Conservation (phyloP, 2,888 invertebrate genomes). For the Leptinotarsa haldemani region DNA sequence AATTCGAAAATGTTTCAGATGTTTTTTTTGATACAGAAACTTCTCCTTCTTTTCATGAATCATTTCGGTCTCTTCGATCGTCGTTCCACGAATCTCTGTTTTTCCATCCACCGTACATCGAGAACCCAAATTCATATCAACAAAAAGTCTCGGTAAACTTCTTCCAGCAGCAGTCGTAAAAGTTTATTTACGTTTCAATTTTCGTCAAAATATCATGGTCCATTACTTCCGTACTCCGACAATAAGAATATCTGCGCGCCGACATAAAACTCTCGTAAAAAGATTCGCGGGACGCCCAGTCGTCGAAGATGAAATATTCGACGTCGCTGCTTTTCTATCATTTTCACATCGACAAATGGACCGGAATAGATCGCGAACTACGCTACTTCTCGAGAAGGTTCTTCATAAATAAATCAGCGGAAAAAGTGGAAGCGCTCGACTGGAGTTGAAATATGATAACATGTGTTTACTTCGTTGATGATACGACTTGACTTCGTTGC, state of each 20-base stretch:
- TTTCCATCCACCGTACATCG: conserved; percentile 1
- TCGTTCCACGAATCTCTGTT: not conserved
- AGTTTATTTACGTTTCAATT: conserved; percentile 66
- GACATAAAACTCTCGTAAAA: conserved; percentile 63
- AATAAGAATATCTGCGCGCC: conserved; percentile 60
- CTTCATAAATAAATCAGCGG: conserved; percentile 32
- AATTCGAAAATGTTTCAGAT: no score
- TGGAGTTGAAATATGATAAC: conserved; percentile 9
- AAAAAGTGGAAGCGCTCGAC: conserved; percentile 1
- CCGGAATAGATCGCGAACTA: conserved; percentile 56
- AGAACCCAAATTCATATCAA: conserved; percentile 6
- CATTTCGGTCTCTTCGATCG: not conserved
- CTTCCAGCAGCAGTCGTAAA: conserved; percentile 55
- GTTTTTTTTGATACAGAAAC: no score
- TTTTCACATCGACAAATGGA: conserved; percentile 60
- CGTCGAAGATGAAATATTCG: conserved; percentile 62
- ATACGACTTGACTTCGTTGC: not conserved
- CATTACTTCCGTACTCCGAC: conserved; percentile 62
- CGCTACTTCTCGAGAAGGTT: conserved; percentile 26
- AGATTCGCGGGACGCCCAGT: conserved; percentile 60
- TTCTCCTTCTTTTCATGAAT: no score
- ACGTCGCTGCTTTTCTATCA: conserved; percentile 56
- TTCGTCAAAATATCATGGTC: conserved; percentile 65
- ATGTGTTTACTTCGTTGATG: not conserved
- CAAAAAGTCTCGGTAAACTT: conserved; percentile 11